Conservation (phyloP, 2,113 vertebrate species). For the Ibidorhyncha struthersii region DNA sequence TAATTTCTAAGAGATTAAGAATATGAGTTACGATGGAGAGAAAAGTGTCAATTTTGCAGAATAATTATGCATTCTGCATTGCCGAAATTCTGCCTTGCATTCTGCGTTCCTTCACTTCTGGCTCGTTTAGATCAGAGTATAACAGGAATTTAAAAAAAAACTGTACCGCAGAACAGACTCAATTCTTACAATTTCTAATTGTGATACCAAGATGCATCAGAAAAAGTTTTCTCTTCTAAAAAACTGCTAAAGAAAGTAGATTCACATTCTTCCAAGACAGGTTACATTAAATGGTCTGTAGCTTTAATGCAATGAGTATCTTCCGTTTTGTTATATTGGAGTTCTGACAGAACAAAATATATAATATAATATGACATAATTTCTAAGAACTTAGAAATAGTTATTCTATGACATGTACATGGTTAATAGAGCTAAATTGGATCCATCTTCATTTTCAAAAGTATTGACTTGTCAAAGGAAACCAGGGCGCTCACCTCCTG, state of each 20-base stretch:
- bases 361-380: no score
- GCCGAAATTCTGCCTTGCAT: neutral
- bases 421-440: neutral
- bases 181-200: neutral
- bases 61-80: neutral
- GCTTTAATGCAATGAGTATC: neutral
- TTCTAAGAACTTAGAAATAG: neutral
- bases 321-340: fast-evolving
- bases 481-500: conserved; percentile 80
- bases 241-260: neutral
- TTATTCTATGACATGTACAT: neutral
- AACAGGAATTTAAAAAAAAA: neutral
- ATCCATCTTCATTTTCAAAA: neutral
- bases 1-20: neutral
- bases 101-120: neutral
- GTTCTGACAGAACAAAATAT: neutral
- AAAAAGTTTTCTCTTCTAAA: neutral
- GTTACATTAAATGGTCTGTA: neutral
- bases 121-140: neutral
- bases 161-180: neutral
- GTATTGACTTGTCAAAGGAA: neutral
- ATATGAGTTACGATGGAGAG: neutral
- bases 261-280: neutral
- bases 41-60: neutral
- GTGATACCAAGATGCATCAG: neutral